Conservation (phyloP, 2,797 vertebrate species). For the Monodelphis domestica region DNA sequence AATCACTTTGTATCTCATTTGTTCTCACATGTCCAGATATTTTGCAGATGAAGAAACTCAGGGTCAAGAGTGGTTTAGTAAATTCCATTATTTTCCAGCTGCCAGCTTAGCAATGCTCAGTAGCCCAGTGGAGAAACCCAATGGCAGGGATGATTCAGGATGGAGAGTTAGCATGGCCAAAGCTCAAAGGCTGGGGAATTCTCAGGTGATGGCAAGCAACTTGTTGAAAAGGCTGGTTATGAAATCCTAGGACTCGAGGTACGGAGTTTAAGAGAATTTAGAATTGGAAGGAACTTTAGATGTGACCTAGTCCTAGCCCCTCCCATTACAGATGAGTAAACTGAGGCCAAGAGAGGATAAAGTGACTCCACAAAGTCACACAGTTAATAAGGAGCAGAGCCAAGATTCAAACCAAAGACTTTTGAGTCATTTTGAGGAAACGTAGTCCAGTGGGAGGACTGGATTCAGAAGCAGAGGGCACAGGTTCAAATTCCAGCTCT, state of each 20-base stretch:
- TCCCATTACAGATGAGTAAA: conserved; percentile 39
- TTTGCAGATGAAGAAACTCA: background rate
- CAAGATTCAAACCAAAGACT: too few species aligned
- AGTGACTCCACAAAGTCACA: background rate
- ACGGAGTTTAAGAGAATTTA: background rate
- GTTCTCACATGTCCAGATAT: background rate
- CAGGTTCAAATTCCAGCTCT: background rate
- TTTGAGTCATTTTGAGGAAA: too few species aligned
- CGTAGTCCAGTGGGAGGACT: background rate
- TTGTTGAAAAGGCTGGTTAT: conserved; percentile 36
- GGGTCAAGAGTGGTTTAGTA: background rate
- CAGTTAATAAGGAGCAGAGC: too few species aligned
- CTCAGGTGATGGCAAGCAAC: background rate
- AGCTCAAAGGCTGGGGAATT: background rate
- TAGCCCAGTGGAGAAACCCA: background rate
- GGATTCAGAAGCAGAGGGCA: background rate
- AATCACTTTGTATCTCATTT: background rate
- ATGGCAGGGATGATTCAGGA: background rate
- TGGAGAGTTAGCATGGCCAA: background rate
- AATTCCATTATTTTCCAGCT: background rate
- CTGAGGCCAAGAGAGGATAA: conserved; percentile 1
- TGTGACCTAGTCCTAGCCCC: conserved; percentile 4
- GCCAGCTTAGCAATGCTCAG: background rate
- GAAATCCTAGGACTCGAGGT: conserved; percentile 31
- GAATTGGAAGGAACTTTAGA: background rate